Evolutionary conservation across 2,888 invertebrate genomes (phyloP).

Genomic region (Trichogramma dendrolimi): DNA sequence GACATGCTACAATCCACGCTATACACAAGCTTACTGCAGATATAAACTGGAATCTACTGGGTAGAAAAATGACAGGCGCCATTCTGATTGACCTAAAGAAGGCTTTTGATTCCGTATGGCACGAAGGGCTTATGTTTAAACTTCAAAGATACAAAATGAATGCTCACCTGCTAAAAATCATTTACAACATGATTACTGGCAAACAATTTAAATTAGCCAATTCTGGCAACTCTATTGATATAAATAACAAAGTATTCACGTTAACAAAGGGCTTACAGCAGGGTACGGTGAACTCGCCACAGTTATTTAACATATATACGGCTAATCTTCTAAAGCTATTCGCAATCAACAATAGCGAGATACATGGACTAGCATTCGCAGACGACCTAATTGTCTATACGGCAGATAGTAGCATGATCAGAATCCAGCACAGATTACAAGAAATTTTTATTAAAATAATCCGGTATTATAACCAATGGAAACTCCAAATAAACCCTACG

Average conservation of each 20-base stretch:
- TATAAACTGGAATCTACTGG: conserved; percentile 12
- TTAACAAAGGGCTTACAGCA: conserved; percentile 25
- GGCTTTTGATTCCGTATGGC: conserved; percentile 17
- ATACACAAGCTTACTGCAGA: conserved; percentile 22
- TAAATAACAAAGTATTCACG: not conserved
- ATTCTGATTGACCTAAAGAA: conserved; percentile 25
- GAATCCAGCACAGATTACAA: conserved; percentile 11
- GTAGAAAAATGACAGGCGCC: conserved; percentile 16
- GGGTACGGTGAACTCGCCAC: conserved; percentile 25
- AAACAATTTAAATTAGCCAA: conserved; percentile 1
- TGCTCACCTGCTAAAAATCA: not conserved
- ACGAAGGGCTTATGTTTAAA: conserved; percentile 9
- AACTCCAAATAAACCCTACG: conserved; percentile 11
- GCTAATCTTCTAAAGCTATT: conserved; percentile 21
- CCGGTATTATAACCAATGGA: conserved; percentile 14
- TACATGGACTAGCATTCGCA: conserved; percentile 3
- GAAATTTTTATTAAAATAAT: conserved; percentile 12
- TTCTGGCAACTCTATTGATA: not conserved
- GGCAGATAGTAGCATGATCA: not conserved
- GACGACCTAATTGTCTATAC: conserved; percentile 17
- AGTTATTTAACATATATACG: conserved; percentile 29
- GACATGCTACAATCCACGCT: conserved; percentile 30
- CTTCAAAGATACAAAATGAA: conserved; percentile 9
- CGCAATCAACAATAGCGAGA: conserved; percentile 7
- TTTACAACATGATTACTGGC: conserved; percentile 1